phyloP scores from a whole-genome alignment of 1,140 invertebrate genomes.

The Mamestra configurata region DNA sequence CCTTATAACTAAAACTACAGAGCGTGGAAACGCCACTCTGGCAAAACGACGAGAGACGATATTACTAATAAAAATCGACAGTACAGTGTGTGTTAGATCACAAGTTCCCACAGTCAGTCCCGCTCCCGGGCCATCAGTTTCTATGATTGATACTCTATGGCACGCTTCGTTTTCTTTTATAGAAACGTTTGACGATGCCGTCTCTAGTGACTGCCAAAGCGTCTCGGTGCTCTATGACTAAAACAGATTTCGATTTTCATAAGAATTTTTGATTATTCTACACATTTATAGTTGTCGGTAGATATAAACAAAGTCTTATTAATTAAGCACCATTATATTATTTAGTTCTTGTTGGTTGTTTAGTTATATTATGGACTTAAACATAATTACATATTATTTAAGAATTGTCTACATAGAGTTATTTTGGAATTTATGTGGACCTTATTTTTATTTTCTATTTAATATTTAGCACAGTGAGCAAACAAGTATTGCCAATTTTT shows the following conservation, averaged over 20 bases:
- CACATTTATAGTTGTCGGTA: slow-evolving; percentile 34
- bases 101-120: too few relatives aligned
- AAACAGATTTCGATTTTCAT: background rate
- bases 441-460: background rate
- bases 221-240: background rate
- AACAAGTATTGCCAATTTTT: background rate
- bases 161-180: too few relatives aligned
- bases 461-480: slow-evolving; percentile 1
- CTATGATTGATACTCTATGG: too few relatives aligned
- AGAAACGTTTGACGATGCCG: too few relatives aligned
- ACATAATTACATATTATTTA: slow-evolving; percentile 38
- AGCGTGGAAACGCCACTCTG: too few relatives aligned
- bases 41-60: too few relatives aligned
- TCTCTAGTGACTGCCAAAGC: too few relatives aligned
- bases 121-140: too few relatives aligned
- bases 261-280: background rate
- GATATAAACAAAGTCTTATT: slow-evolving; percentile 39
- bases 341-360: too few relatives aligned
- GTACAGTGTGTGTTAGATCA: too few relatives aligned
- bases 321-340: slow-evolving; percentile 44
- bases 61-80: too few relatives aligned
- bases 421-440: slow-evolving; percentile 19
- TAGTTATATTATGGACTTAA: slow-evolving; percentile 41
- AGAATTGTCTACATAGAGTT: slow-evolving; percentile 6
- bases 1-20: too few relatives aligned